phyloP scores from a whole-genome alignment of 2,888 invertebrate genomes.

The Thysanoteuthis rhombus region DNA sequence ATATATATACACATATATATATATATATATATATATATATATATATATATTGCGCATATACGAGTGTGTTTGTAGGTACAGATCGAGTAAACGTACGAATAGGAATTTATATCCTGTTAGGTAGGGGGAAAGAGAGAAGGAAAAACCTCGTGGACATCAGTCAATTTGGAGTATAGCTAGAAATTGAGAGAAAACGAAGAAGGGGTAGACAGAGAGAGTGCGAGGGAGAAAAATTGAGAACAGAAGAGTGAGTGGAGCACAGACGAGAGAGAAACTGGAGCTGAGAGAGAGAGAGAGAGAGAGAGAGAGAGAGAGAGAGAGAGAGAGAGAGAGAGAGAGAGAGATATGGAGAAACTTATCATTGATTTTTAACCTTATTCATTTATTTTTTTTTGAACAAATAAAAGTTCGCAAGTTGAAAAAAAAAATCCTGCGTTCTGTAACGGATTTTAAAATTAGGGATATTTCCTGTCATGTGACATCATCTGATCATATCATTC shows the following conservation, averaged over 20 bases:
- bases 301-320: no score
- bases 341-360: no score
- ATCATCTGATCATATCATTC: not conserved
- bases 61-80: no score
- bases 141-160: conserved; percentile 30
- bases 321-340: no score
- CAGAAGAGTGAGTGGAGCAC: not conserved
- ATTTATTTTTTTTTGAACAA: no score
- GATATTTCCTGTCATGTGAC: not conserved
- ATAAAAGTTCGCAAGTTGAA: not conserved
- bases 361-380: not conserved
- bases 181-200: not conserved
- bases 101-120: no score
- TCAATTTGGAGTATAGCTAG: not conserved
- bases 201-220: not conserved
- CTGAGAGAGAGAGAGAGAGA: conserved; percentile 33
- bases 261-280: conserved; percentile 31
- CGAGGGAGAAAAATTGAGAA: not conserved
- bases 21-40: no score
- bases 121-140: no score
- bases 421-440: not conserved
- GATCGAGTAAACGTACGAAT: no score
- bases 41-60: no score
- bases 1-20: no score
- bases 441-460: not conserved